Percentiles rank a stretch among this genome's conserved stretches.
phyloP scores from a whole-genome alignment of 2,888 invertebrate genomes.

The Cataglyphis cursor region DNA sequence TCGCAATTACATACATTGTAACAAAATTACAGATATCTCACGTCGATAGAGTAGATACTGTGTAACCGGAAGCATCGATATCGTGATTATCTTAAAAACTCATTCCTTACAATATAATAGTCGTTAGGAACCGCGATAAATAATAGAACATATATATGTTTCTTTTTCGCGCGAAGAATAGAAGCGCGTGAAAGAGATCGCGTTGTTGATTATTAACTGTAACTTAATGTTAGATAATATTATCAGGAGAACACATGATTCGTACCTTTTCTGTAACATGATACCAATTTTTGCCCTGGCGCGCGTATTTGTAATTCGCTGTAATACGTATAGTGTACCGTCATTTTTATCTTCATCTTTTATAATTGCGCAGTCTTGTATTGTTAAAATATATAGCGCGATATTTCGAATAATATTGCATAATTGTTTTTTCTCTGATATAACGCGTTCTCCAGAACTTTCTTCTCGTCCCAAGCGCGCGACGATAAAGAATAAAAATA shows the following conservation, averaged over 20 bases:
- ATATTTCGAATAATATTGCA: slow-evolving; percentile 16
- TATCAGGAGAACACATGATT: slow-evolving; percentile 41
- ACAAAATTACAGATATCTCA: not conserved
- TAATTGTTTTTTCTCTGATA: slow-evolving; percentile 18
- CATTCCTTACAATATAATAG: slow-evolving; percentile 35
- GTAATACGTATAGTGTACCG: not conserved
- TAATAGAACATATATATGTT: slow-evolving; percentile 2
- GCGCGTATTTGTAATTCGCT: slow-evolving; percentile 11
- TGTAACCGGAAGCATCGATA: not conserved
- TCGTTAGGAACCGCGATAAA: slow-evolving; percentile 43
- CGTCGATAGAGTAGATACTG: not conserved
- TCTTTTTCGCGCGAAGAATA: slow-evolving; percentile 4
- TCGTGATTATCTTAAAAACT: slow-evolving; percentile 26
- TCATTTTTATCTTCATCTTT: not conserved
- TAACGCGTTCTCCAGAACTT: not conserved
- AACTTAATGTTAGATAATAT: slow-evolving; percentile 37
- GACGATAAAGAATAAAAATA: slow-evolving; percentile 35
- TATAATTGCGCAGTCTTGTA: not conserved
- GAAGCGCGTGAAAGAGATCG: not conserved
- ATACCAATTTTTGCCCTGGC: not conserved
- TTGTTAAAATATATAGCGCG: slow-evolving; percentile 27
- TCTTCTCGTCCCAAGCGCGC: not conserved
- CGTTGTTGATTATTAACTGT: slow-evolving; percentile 36
- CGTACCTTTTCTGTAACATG: slow-evolving; percentile 32
- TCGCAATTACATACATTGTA: not conserved